These are phyloP conservation scores for Triops cancriformis DNA, from an alignment of 1,140 invertebrate genomes.

Conservation along the genomic window DNA sequence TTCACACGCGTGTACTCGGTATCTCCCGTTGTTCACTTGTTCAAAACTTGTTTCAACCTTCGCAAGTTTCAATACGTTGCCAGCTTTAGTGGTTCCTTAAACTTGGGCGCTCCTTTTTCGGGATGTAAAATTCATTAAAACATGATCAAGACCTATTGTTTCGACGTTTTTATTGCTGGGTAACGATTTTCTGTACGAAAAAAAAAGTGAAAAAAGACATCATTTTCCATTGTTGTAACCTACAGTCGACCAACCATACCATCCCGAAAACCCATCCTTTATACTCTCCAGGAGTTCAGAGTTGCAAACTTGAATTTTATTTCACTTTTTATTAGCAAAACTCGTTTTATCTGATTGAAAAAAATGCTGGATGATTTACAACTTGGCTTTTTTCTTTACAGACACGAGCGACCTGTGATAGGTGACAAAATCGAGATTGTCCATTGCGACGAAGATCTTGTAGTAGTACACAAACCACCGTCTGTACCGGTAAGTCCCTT, in stretches of 20 bases:
- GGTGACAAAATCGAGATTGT: constrained; percentile 88
- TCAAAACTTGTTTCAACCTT: no score
- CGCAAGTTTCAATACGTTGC: no score
- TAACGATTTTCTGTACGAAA: no score
- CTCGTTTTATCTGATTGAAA: neutral
- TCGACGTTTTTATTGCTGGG: no score
- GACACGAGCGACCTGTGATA: constrained; percentile 96
- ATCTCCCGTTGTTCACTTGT: no score
- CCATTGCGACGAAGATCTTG: constrained; percentile 92
- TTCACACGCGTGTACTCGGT: no score
- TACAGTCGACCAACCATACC: neutral
- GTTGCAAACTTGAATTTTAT: no score
- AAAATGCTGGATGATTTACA: neutral
- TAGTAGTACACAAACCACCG: constrained; percentile 99
- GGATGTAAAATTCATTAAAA: no score
- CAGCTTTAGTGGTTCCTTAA: no score
- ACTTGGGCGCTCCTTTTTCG: no score
- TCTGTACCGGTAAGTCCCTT: constrained; percentile 76
- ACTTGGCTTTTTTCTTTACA: constrained; percentile 49
- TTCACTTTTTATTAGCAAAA: no score
- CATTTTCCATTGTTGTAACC: neutral
- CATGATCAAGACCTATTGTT: no score
- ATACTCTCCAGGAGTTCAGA: neutral
- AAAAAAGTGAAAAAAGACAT: neutral
- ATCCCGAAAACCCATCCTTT: neutral